These are phyloP conservation scores for Bathynomus jamesi DNA, from an alignment of 1,140 invertebrate genomes.

Conservation along the genomic window DNA sequence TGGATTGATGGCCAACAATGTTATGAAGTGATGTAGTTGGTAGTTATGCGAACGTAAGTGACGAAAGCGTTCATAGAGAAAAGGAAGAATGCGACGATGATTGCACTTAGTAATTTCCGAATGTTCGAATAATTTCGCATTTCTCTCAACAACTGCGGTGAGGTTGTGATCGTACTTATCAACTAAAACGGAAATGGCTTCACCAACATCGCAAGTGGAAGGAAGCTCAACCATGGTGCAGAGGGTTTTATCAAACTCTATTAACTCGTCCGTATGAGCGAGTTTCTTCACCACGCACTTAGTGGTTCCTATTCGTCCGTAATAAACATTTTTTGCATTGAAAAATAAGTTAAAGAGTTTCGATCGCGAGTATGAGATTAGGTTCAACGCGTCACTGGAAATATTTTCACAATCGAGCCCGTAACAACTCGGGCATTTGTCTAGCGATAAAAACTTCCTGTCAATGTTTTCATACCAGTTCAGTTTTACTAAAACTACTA, in stretches of 20 bases:
- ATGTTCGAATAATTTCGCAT: slow-evolving; percentile 9
- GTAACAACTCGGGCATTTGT: not conserved
- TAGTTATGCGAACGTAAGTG: slow-evolving; percentile 3
- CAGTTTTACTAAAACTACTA: not conserved
- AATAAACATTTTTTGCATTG: slow-evolving; percentile 23
- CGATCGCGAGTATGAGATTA: not conserved
- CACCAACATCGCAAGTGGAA: slow-evolving; percentile 10
- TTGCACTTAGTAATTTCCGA: slow-evolving; percentile 37
- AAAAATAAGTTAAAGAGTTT: not conserved
- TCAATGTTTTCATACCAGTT: not conserved
- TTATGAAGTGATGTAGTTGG: slow-evolving; percentile 14
- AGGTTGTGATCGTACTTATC: not conserved
- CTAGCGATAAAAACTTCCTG: not conserved
- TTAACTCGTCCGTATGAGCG: slow-evolving; percentile 40
- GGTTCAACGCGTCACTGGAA: not conserved
- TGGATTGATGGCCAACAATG: slow-evolving; percentile 14
- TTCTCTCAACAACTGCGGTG: not conserved
- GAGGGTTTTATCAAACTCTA: slow-evolving; percentile 40
- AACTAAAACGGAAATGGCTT: not conserved
- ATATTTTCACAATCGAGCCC: not conserved
- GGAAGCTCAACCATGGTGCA: slow-evolving; percentile 34
- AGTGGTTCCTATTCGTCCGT: slow-evolving; percentile 4
- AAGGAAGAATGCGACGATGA: slow-evolving; percentile 42
- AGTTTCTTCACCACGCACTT: slow-evolving; percentile 42
- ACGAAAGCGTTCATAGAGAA: slow-evolving; percentile 8